Conservation (phyloP, 2,888 invertebrate genomes). For the Sphaerophoria rueppellii region DNA sequence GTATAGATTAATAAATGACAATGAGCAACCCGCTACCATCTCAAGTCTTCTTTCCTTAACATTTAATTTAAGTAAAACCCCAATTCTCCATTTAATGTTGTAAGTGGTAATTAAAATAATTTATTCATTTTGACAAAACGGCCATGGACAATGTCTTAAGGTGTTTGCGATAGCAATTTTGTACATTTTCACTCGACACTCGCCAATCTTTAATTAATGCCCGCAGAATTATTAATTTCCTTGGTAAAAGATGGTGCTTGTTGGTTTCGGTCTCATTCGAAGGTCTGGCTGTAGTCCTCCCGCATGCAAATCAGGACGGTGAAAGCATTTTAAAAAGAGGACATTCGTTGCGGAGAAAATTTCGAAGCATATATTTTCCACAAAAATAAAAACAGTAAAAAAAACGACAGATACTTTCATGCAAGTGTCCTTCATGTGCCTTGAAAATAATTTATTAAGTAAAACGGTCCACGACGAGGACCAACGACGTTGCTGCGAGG, state of each 20-base stretch:
- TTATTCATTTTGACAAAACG: constrained; percentile 13
- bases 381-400: neutral
- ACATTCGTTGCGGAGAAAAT: neutral
- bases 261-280: neutral
- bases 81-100: neutral
- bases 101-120: constrained; percentile 19
- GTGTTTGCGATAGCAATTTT: constrained; percentile 30
- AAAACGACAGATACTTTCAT: constrained; percentile 28
- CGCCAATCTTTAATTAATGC: constrained; percentile 21
- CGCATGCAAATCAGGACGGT: neutral
- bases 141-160: neutral
- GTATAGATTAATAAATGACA: too few relatives aligned
- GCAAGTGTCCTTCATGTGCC: constrained; percentile 37
- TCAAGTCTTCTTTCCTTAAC: neutral
- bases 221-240: constrained; percentile 32
- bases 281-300: neutral
- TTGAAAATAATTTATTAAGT: constrained; percentile 36
- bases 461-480: constrained; percentile 22
- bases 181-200: constrained; percentile 22
- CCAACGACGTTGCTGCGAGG: too few relatives aligned
- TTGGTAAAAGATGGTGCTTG: neutral
- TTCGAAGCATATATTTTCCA: constrained; percentile 3
- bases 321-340: constrained; percentile 1
- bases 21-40: too few relatives aligned
- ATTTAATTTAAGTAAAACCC: constrained; percentile 20